Evolutionary conservation across 2,113 vertebrate genomes (phyloP), one percentile per base, ranked within the genome.

Genomic region (Ploceus nigricollis): DNA sequence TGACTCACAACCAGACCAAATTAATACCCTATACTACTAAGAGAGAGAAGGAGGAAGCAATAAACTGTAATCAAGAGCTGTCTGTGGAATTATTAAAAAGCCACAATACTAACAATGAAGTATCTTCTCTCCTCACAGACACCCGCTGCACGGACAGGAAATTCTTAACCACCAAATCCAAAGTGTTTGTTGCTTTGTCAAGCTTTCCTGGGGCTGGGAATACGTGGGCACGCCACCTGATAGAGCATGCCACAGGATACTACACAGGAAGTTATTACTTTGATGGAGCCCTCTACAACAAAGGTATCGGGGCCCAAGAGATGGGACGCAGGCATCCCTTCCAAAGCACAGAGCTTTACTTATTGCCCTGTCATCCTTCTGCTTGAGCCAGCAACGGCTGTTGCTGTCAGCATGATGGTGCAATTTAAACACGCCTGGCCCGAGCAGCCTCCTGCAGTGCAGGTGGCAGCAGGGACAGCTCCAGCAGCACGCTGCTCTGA

Each of bases 191-290:
- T 72, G 99, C 99, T 82, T 89, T 99, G 73, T 99, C 99, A 0
- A 99, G 99, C 93, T 99, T 99, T 93, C 99, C 99, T 0, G 99
- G 99, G 27, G 99, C 99, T 2, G 99, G 99, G 18, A 99, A 99
- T 93, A 99, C 99, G 0, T 99, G 99, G 99, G 98, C 99, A 7
- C 98, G 99, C 6, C 99, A 99, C 90, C 97, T 99, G 95, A 99
- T 99, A 6, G 99, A 99, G 94, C 99, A 99, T 0, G 98, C 99
- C 86, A 99, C 99, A 0, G 99, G 99, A 65, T 99, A 98, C 98
- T 99, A 99, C 96, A 99, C 99, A 0, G 99, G 99, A 53, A 99
- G 99, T 97, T 99, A 99, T 79, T 99, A 99, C 93, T 99, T 99
- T 8, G 99, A 99, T 6, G 99, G 99, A 90, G 98, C 98, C 1